phyloP scores from a whole-genome alignment of 2,113 vertebrate species.

The Thamnophis sirtalis region DNA sequence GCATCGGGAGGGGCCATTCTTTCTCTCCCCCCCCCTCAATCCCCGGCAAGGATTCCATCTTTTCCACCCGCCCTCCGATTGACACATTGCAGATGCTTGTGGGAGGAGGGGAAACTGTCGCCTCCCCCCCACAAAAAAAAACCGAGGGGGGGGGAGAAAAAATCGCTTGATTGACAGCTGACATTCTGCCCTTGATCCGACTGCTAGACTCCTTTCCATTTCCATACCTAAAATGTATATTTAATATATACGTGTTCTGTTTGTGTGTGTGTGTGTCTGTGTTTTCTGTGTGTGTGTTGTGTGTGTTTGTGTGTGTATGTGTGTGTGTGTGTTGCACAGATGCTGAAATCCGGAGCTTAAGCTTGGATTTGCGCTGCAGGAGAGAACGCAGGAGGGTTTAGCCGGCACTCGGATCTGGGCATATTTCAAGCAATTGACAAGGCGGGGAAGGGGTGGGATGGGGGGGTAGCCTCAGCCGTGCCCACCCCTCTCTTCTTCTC shows the following conservation, averaged over 20 bases:
- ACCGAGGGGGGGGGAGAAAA: too few relatives aligned
- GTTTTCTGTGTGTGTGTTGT: too few relatives aligned
- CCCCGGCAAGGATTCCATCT: background rate
- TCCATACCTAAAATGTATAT: too few relatives aligned
- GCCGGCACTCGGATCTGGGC: background rate
- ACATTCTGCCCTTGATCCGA: background rate
- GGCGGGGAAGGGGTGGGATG: background rate
- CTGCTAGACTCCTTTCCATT: background rate
- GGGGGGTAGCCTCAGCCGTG: background rate
- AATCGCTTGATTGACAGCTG: background rate
- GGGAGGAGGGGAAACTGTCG: too few relatives aligned
- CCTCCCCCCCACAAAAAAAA: background rate
- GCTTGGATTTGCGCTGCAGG: background rate
- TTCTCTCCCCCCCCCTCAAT: too few relatives aligned
- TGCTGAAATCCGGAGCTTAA: background rate
- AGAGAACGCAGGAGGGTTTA: background rate
- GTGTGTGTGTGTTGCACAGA: background rate
- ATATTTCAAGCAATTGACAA: background rate
- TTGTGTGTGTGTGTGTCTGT: accelerated
- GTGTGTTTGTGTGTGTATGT: too few relatives aligned
- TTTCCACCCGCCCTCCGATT: background rate
- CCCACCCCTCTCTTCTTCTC: background rate
- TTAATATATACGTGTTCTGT: background rate
- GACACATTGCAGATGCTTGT: background rate
- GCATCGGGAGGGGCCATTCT: background rate